These are phyloP conservation scores for Nycticryphes semicollaris DNA, from an alignment of 2,113 vertebrate genomes.

Conservation along the genomic window DNA sequence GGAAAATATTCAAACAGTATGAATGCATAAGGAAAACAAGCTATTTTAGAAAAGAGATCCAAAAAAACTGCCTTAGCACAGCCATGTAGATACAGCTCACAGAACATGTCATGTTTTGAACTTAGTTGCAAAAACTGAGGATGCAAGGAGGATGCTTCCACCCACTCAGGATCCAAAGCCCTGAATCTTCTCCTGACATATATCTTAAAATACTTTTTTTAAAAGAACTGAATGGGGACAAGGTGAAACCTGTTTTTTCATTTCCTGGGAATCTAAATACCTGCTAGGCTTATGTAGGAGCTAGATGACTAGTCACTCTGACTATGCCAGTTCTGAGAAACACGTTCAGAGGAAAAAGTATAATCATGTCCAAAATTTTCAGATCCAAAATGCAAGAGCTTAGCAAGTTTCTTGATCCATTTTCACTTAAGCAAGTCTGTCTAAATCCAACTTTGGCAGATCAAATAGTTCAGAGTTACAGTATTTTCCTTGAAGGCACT, in stretches of 20 bases:
- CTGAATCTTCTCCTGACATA: background rate
- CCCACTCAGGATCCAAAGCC: background rate
- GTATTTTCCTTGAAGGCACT: background rate
- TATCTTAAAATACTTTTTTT: background rate
- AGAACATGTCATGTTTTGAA: background rate
- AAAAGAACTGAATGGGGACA: background rate
- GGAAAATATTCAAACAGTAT: background rate
- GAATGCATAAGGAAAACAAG: background rate
- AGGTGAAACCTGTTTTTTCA: background rate
- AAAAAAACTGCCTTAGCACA: background rate
- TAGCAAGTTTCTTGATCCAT: background rate
- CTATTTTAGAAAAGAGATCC: background rate
- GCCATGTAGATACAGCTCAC: background rate
- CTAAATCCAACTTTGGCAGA: background rate
- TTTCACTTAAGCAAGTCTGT: background rate
- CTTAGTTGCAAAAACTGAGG: background rate
- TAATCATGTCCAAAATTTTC: background rate
- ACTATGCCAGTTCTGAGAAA: background rate
- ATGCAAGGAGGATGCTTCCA: background rate
- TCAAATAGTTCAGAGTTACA: background rate
- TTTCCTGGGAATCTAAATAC: background rate
- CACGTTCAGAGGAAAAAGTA: background rate
- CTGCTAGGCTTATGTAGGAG: background rate
- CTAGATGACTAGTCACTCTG: background rate
- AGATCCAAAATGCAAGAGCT: background rate